Base-by-base conservation (phyloP, 1,140 invertebrate genomes). In the Telenomus remus region DNA sequence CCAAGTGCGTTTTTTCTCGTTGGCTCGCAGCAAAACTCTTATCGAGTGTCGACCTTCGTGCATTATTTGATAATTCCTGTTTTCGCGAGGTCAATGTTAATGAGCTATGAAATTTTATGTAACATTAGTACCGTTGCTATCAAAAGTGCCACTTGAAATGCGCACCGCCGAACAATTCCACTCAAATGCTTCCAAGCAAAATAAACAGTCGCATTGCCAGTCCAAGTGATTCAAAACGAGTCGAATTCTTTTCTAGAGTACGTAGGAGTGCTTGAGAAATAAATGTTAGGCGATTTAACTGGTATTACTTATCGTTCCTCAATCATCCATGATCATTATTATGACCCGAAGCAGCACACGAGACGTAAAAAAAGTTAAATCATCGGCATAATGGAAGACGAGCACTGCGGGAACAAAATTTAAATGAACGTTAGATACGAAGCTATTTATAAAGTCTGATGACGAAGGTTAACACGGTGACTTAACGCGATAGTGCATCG, bases 91-190 rank as follows among this genome's bases (percentile, higher is more conserved):
- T 55, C 72, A 76, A 70, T 76, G 65, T 60, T 76, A 76, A 76
- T 76, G 65, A 69, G 60, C 55, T 66, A 68, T 65, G 47, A 70
- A 69, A 76, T 70, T 76, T 70, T 70, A 70, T 64, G 55, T 76
- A 76, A 76, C 73, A 37, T 46, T 55, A 70, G 49, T 48, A 54
- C 53, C 37, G 53, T 43, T 46, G 33, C 37, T 42, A 35, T 27
- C 27, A 14, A 16, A 44, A 51, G 57, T 47, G 53, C 13, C 53
- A 50, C 59, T 75, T 19, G 42, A 57, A 59, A 61, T 60, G 5
- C 27, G 8, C 48, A 37, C 42, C 6, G 2, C 19, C 6, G 19
- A 27, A 27, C 19, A 39, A 39, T 39, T 39, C 9, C 9, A 39
- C 8, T 11, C n/a, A 39, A 3, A 39, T 39, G 9, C n/a, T 39